Evolutionary conservation across 2,797 vertebrate species (phyloP).

Genomic region (Octomys mimax): DNA sequence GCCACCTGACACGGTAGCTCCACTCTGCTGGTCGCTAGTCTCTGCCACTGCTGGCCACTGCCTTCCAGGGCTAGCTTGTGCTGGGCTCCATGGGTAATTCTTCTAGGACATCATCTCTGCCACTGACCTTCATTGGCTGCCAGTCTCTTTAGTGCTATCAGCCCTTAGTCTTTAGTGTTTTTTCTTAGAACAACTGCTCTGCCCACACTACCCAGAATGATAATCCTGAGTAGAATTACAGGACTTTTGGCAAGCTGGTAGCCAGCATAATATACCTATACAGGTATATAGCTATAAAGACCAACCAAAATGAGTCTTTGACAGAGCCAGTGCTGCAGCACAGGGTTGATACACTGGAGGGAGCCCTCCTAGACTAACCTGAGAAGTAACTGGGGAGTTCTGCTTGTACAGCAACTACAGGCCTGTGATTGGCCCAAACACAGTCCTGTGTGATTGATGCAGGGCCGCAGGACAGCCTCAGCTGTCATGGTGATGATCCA

Average conservation of each 20-base stretch:
- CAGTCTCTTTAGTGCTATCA: background rate
- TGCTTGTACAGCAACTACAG: background rate
- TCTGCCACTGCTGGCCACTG: background rate
- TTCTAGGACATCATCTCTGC: background rate
- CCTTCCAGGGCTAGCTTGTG: background rate
- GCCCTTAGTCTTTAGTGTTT: background rate
- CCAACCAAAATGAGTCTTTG: background rate
- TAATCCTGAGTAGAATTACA: background rate
- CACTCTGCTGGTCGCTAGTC: background rate
- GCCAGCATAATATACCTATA: background rate
- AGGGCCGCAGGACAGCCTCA: background rate
- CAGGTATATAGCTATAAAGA: background rate
- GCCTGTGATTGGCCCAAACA: background rate
- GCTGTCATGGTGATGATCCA: background rate
- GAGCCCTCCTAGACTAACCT: background rate
- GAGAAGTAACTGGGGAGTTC: background rate
- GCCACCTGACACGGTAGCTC: background rate
- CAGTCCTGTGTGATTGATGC: background rate
- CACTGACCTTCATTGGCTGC: background rate
- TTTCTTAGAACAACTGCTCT: background rate
- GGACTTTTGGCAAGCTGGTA: background rate
- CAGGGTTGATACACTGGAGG: background rate
- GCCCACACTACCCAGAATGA: background rate
- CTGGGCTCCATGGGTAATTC: background rate
- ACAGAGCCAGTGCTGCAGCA: no score